These are phyloP conservation scores for Cryptophagus acutangulus DNA, from an alignment of 2,888 invertebrate species.

Conservation along the genomic window DNA sequence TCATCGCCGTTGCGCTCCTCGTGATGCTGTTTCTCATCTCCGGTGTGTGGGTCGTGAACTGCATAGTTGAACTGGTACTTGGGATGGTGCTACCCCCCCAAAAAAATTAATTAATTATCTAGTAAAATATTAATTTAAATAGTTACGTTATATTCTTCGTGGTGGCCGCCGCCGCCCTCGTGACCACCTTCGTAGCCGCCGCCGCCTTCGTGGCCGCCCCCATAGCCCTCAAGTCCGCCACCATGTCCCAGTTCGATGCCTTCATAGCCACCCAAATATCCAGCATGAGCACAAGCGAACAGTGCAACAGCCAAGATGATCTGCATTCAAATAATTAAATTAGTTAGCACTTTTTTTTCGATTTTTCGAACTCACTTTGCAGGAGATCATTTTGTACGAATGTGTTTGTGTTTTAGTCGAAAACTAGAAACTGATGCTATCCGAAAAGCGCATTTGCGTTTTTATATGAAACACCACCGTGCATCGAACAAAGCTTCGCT, in stretches of 20 bases:
- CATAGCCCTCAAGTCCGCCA: slow-evolving; percentile 24
- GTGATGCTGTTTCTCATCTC: slow-evolving; percentile 42
- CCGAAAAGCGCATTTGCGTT: slow-evolving; percentile 14
- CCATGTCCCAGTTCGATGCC: slow-evolving; percentile 22
- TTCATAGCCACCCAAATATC: slow-evolving; percentile 22
- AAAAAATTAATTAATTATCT: slow-evolving; percentile 9
- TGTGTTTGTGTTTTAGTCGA: slow-evolving; percentile 11
- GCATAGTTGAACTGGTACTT: slow-evolving; percentile 36
- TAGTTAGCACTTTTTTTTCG: slow-evolving; percentile 4
- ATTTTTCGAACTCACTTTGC: slow-evolving; percentile 18
- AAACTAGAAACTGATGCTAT: slow-evolving; percentile 17
- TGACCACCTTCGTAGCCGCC: slow-evolving; percentile 24
- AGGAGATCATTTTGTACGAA: slow-evolving; percentile 10
- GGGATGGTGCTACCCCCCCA: slow-evolving; percentile 30
- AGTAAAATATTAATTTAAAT: not conserved
- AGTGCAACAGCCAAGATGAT: slow-evolving; percentile 30
- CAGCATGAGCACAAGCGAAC: slow-evolving; percentile 25
- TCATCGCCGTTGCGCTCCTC: slow-evolving; percentile 60
- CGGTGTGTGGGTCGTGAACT: slow-evolving; percentile 35
- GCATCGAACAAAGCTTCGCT: slow-evolving; percentile 11
- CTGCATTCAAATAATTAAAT: slow-evolving; percentile 25
- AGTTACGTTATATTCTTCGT: slow-evolving; percentile 31
- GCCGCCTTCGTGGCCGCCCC: slow-evolving; percentile 22
- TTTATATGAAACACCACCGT: slow-evolving; percentile 18
- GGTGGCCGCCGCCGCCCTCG: slow-evolving; percentile 21